Percentiles rank a stretch among this genome's conserved stretches.
Conservation (phyloP, 2,888 invertebrate species). For the Melolontha melolontha region DNA sequence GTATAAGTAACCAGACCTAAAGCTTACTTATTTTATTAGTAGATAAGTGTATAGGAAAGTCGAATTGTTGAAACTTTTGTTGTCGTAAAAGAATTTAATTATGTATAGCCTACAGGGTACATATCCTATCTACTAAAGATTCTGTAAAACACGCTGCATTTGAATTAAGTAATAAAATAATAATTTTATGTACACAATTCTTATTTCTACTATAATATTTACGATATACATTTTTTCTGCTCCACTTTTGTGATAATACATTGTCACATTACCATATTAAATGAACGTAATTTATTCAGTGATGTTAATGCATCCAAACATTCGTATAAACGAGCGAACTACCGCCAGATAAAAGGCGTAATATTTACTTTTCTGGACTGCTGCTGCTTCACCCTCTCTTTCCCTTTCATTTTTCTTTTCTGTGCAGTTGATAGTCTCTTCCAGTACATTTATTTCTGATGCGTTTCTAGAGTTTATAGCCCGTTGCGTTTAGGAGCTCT, state of each 20-base stretch:
- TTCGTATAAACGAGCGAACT: constrained; percentile 18
- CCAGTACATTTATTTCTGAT: constrained; percentile 56
- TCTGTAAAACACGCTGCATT: no score
- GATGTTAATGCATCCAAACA: constrained; percentile 31
- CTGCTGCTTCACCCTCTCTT: constrained; percentile 2
- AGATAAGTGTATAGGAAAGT: no score
- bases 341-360: constrained; percentile 18
- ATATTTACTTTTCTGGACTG: constrained; percentile 27
- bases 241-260: constrained; percentile 4
- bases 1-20: no score
- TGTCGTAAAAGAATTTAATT: no score
- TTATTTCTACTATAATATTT: constrained; percentile 11
- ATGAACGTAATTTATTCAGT: constrained; percentile 26
- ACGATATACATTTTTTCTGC: neutral
- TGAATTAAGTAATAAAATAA: constrained; percentile 16
- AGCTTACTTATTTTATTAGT: no score
- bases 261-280: constrained; percentile 12
- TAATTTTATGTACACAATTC: neutral
- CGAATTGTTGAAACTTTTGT: no score
- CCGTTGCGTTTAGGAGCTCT: constrained; percentile 51
- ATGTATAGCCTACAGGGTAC: no score
- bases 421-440: constrained; percentile 52
- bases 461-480: constrained; percentile 53
- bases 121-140: no score
- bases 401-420: constrained; percentile 15